Evolutionary conservation across 2,797 vertebrate genomes (phyloP), one percentile per base, ranked within the genome.

Genomic region (Parotocinclus haroldoi): DNA sequence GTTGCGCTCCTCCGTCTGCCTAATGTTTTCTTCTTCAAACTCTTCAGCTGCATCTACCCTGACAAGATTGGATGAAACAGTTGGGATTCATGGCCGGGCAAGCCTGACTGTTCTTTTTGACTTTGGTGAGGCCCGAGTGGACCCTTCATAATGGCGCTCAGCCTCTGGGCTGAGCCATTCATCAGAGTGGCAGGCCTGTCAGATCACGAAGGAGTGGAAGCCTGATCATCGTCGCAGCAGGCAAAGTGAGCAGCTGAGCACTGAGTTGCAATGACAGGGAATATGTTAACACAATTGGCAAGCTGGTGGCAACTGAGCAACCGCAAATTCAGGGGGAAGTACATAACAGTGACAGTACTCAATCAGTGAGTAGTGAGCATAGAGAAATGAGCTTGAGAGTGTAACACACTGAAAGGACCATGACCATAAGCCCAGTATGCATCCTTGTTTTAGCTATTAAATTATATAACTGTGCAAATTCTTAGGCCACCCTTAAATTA

Each of bases 141-240:
- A 50, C 68, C 66, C 64, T 74, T 78, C 72, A 72, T 54, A 68
- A 54, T 18, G 48, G 40, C n/a, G 37, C 59, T 48, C 17, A 36
- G 64, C 69, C 74, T 69, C 71, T 44, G 61, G 11, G 82, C 84
- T 89, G 91, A 94, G 86, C 87, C 89, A 84, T 88, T 93, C 90
- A 97, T 98, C 93, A 88, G 91, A 93, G 90, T 96, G 95, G 93
- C 96, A 92, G 90, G 86, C 84, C 93, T 98, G 96, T 98, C 96
- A 96, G 92, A 92, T 93, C 88, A 91, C 86, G 53, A 88, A 91
- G 90, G 80, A 87, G 86, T 92, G 84, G 38, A 50, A 67, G 71
- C 69, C 56, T 76, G 77, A 73, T 76, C 74, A 60, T 42, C 58
- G 11, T 36, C 14, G 16, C 48, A 64, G 75, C 64, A 70, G 75